Evolutionary conservation across 2,888 invertebrate species (phyloP), one percentile per base, ranked within the genome.

Genomic region (Strigamia maritima): DNA sequence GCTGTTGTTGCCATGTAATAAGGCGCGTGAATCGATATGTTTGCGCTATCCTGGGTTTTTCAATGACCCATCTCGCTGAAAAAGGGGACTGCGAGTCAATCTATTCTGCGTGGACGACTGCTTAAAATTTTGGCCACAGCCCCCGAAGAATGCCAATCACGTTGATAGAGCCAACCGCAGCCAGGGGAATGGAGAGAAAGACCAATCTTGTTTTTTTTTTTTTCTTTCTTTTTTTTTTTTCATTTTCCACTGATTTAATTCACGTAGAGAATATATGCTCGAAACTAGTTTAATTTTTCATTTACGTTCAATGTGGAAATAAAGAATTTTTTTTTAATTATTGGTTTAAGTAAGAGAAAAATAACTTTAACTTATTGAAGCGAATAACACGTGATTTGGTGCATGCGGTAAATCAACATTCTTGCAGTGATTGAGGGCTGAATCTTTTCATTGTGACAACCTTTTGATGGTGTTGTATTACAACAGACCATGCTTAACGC

Each of bases 341-440:
- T 54, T 19, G 22, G 6, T n/a, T 54, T 54, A 54, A 8, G 19
- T 19, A 54, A 54, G 19, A 54, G 8, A 19, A 19, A 65, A 44
- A 44, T 77, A 49, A 77, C 77, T 44, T 28, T 22, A 26, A 77
- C 44, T 44, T 28, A 77, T 77, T 75, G 77, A 28, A 49, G 44
- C 77, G 77, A 28, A 54, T 77, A 49, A 19, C 38, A 19, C 65
- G 35, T 78, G 40, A 28, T 54, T 74, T 24, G 70, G 75, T 24
- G 35, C 40, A 14, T 26, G 28, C 38, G n/a, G 24, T 79, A 79
- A 79, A 75, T 79, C 79, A 79, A 54, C 74, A 79, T 79, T 79
- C 79, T 74, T 26, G 24, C 74, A 14, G 35, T 79, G 79, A 79
- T 79, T 79, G 79, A 79, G 75, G 26, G 74, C 76, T 22, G 76